Conservation (phyloP, 2,113 vertebrate genomes). For the Origma solitaria region DNA sequence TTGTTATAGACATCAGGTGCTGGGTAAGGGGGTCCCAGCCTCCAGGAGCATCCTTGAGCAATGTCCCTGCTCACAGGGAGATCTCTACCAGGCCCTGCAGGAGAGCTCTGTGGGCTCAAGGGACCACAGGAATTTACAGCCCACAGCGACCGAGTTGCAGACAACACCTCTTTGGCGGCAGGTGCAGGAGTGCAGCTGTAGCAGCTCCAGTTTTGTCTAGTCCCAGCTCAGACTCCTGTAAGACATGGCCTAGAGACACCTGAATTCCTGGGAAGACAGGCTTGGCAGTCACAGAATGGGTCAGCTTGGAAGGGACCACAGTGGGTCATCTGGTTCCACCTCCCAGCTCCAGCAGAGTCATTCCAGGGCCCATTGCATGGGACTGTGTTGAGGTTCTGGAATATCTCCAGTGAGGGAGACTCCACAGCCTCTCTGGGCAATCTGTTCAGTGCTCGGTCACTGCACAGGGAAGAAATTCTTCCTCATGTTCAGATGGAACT, state of each 20-base stretch:
- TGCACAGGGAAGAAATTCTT: background rate
- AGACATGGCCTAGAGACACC: no score
- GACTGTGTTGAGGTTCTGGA: background rate
- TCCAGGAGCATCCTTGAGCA: no score
- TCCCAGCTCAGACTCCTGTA: accelerated
- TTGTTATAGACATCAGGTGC: background rate
- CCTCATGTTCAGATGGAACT: background rate
- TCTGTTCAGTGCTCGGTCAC: background rate
- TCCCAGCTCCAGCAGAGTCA: background rate
- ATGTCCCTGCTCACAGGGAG: background rate
- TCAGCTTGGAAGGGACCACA: background rate
- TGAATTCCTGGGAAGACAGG: background rate
- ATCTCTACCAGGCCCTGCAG: accelerated
- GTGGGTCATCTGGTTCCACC: background rate
- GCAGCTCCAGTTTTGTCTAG: background rate
- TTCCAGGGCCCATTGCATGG: background rate
- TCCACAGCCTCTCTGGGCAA: background rate
- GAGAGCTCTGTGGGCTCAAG: background rate
- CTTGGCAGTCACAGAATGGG: background rate
- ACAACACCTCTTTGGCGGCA: background rate
- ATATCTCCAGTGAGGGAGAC: background rate
- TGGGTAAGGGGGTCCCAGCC: background rate
- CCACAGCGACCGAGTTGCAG: background rate
- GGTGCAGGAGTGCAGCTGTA: background rate
- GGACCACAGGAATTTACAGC: background rate